Evolutionary conservation across 2,797 vertebrate genomes (phyloP).

Genomic region (Manis pentadactyla): DNA sequence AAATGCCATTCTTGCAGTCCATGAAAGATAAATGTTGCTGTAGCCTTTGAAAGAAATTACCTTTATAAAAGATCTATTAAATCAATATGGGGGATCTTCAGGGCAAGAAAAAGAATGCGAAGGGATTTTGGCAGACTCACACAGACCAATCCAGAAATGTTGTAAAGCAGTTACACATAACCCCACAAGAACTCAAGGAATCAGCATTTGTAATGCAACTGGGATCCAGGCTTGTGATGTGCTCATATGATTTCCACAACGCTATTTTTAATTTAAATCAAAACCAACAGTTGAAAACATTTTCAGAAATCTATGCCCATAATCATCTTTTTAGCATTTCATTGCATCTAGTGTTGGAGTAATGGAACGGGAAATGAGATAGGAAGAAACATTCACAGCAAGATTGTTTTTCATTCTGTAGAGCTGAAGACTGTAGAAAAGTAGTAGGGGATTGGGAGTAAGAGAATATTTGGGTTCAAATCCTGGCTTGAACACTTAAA

Average conservation of each 20-base stretch:
- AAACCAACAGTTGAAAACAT: conserved; percentile 55
- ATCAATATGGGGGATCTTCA: conserved; percentile 17
- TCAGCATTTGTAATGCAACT: neutral
- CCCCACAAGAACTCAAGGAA: neutral
- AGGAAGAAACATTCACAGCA: neutral
- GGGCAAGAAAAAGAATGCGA: conserved; percentile 32
- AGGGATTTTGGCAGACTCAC: neutral
- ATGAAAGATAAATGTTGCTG: conserved; percentile 63
- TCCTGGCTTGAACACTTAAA: neutral
- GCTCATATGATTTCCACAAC: neutral
- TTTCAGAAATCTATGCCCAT: conserved; percentile 21
- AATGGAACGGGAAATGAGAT: neutral
- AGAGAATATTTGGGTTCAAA: neutral
- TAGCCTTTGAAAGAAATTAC: conserved; percentile 59
- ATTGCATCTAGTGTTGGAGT: neutral
- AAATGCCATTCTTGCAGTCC: conserved; percentile 33
- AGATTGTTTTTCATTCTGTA: neutral
- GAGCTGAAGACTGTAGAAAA: neutral
- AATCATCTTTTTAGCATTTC: neutral
- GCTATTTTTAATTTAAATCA: conserved; percentile 43
- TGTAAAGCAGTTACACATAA: neutral
- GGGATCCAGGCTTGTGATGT: neutral
- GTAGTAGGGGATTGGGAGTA: neutral
- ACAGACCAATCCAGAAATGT: neutral
- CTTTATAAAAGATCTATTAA: conserved; percentile 61